Evolutionary conservation across 2,888 invertebrate genomes (phyloP), one percentile per base, ranked within the genome.

Genomic region (Andricus quercusramuli): DNA sequence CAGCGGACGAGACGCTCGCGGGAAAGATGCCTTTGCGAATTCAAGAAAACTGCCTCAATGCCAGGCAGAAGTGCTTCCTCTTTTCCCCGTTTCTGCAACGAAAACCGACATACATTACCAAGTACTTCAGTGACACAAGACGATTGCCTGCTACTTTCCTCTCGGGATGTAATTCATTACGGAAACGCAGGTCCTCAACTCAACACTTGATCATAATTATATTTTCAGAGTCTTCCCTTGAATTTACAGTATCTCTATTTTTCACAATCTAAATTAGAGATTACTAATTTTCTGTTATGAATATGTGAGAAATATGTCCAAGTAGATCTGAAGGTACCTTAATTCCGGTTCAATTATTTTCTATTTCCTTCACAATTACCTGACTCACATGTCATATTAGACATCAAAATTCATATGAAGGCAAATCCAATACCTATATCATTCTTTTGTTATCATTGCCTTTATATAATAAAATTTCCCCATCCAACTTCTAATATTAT

Each of bases 11-110:
- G 41, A 68, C 44, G 68, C 47, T 47, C 15, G 62, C 47, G 78
- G 78, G 41, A 41, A 41, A 32, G 70, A 67, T 82, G 84, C 86
- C 87, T 88, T 87, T 85, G 83, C 83, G 83, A 87, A 88, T 88
- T 88, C 86, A 88, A 89, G 88, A 86, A 88, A 88, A 86, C 88
- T 83, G 70, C 85, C 70, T 88, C 86, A 88, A 86, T 88, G 83
- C 84, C 74, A 79, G 83, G 85, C 81, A 87, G 85, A 59, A 85
- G 67, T 78, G 86, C 86, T 86, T 86, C 86, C 84, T 83, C 83
- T 78, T 80, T 82, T 82, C 78, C 78, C 47, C 25, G 44, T 78
- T 47, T 68, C 44, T 8, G 25, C 22, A 44, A 68, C 25, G 68
- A 47, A 68, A 68, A 68, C 68, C 68, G 44, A 68, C 41, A 68